A percentile compares a stretch with the other conserved stretches of the same genome.
These are phyloP conservation scores for Chymomyza fuscimana DNA, from an alignment of 2,888 invertebrate species.

Conservation along the genomic window DNA sequence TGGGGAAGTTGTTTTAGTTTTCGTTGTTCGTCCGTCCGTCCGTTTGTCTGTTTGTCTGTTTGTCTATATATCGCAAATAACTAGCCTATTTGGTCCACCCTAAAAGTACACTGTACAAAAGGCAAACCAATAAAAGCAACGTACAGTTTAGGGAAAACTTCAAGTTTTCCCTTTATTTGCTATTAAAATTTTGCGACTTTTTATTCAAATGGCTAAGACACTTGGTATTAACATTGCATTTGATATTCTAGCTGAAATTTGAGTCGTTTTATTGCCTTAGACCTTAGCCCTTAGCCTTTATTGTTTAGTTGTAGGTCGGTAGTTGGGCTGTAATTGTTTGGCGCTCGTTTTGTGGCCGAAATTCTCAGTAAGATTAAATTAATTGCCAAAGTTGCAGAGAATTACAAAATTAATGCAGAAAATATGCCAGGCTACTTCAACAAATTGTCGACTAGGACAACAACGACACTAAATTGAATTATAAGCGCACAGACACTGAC, in stretches of 20 bases:
- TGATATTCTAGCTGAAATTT: constrained; percentile 19
- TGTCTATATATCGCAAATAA: too few species aligned
- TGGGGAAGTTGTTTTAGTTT: too few species aligned
- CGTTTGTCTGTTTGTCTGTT: too few species aligned
- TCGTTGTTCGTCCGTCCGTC: too few species aligned
- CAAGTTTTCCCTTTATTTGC: constrained; percentile 5
- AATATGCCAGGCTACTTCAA: constrained; percentile 45
- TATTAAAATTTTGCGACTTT: not conserved
- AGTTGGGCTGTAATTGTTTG: constrained; percentile 34
- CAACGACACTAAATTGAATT: constrained; percentile 58
- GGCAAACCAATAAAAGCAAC: constrained; percentile 6
- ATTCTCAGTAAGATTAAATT: constrained; percentile 44
- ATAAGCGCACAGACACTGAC: constrained; percentile 33
- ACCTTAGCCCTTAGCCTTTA: not conserved
- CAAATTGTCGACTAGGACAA: constrained; percentile 43
- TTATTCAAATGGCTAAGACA: constrained; percentile 16
- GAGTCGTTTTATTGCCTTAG: constrained; percentile 28
- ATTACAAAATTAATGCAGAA: constrained; percentile 43
- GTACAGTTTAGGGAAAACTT: not conserved
- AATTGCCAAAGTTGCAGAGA: constrained; percentile 49
- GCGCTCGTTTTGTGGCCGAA: constrained; percentile 16
- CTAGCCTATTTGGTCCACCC: not conserved
- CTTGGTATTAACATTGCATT: constrained; percentile 10
- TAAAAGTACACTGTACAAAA: not conserved
- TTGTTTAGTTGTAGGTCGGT: not conserved